phyloP scores from a whole-genome alignment of 2,888 invertebrate genomes.

The Drosophila fungiperda region DNA sequence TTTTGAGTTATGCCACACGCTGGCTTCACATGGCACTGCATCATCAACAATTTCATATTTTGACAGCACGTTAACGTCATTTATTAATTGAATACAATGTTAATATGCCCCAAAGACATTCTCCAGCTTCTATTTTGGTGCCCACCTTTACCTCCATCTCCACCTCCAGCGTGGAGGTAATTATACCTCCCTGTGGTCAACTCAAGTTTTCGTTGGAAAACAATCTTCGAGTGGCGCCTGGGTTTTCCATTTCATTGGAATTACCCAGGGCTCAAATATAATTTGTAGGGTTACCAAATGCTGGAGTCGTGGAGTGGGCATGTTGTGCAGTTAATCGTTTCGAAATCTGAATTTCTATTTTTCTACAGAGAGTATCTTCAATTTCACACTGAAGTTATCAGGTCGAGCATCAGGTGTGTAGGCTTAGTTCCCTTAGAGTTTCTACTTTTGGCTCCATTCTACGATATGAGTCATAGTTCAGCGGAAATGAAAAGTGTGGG shows the following conservation, averaged over 20 bases:
- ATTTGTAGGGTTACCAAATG: slow-evolving; percentile 34
- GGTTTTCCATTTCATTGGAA: slow-evolving; percentile 73
- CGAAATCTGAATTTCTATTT: slow-evolving; percentile 51
- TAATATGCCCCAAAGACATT: slow-evolving; percentile 56
- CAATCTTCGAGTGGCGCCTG: slow-evolving; percentile 55
- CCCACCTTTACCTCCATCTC: slow-evolving; percentile 13
- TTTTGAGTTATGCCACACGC: slow-evolving; percentile 55
- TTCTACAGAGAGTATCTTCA: slow-evolving; percentile 38
- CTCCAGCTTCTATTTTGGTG: slow-evolving; percentile 32
- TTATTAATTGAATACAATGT: slow-evolving; percentile 79
- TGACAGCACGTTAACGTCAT: slow-evolving; percentile 82
- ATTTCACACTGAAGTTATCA: slow-evolving; percentile 56
- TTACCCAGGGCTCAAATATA: slow-evolving; percentile 51
- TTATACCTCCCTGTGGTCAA: slow-evolving; percentile 68
- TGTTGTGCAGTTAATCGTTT: slow-evolving; percentile 60
- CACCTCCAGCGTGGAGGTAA: slow-evolving; percentile 44
- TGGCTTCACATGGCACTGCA: slow-evolving; percentile 61
- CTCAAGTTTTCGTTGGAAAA: slow-evolving; percentile 45
- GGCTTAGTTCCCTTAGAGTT: slow-evolving; percentile 10
- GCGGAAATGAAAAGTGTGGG: slow-evolving; percentile 59
- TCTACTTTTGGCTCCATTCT: slow-evolving; percentile 8
- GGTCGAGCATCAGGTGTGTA: slow-evolving; percentile 52
- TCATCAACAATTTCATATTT: slow-evolving; percentile 76
- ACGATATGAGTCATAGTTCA: slow-evolving; percentile 47
- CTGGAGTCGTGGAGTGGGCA: slow-evolving; percentile 41